These are phyloP conservation scores for Bryconaethiops microstoma DNA, from an alignment of 2,797 vertebrate genomes.

Conservation along the genomic window DNA sequence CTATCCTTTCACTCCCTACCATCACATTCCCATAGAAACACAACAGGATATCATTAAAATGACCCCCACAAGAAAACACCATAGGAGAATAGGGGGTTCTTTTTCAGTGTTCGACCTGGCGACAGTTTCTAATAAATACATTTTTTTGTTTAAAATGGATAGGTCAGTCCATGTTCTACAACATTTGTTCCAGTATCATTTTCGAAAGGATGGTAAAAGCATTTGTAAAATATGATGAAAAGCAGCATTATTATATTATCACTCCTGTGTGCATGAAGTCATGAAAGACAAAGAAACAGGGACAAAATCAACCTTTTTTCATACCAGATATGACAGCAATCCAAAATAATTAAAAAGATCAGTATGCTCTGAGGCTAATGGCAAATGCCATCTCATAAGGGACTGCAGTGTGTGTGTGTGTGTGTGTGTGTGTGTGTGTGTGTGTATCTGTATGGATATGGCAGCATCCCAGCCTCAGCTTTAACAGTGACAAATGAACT, in stretches of 20 bases:
- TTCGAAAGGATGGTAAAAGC: not conserved
- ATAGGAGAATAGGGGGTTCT: not conserved
- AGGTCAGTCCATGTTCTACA: not conserved
- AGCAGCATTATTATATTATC: not conserved
- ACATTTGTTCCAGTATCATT: not conserved
- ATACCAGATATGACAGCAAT: slow-evolving; percentile 10
- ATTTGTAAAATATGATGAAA: not conserved
- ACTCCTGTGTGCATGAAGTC: not conserved
- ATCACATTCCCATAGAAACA: too few species aligned
- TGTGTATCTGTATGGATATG: slow-evolving; percentile 39
- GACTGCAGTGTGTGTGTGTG: slow-evolving; percentile 56
- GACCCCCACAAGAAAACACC: too few species aligned
- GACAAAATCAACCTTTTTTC: not conserved
- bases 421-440: slow-evolving; percentile 55
- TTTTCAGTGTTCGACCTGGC: not conserved
- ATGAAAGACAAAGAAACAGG: not conserved
- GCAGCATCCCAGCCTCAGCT: slow-evolving; percentile 52
- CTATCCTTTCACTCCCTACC: too few species aligned
- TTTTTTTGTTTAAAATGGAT: not conserved
- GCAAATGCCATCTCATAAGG: slow-evolving; percentile 64
- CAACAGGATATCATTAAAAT: too few species aligned
- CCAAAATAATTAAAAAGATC: slow-evolving; percentile 55
- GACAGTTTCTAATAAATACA: not conserved
- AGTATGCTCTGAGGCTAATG: slow-evolving; percentile 59
- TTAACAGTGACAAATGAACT: slow-evolving; percentile 38